A percentile compares a stretch with the other conserved stretches of the same genome.
Evolutionary conservation across 2,888 invertebrate genomes (phyloP).

Genomic region (Eristalis pertinax): DNA sequence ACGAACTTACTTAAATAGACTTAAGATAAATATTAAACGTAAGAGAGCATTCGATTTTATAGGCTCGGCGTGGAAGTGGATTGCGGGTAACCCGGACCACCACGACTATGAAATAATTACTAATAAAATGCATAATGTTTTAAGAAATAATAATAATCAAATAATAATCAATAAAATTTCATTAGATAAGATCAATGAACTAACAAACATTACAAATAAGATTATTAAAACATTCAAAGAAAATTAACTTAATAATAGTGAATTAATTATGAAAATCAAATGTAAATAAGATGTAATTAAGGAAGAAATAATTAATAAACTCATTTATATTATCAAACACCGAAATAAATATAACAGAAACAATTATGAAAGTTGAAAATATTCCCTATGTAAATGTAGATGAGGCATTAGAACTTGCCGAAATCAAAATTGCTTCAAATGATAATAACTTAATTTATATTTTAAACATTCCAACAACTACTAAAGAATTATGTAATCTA

Average conservation of each 20-base stretch:
- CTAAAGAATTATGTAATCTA: slow-evolving; percentile 54
- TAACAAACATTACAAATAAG: slow-evolving; percentile 12
- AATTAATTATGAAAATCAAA: too few species aligned
- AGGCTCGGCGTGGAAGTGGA: too few species aligned
- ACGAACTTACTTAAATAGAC: slow-evolving; percentile 11
- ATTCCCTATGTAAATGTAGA: slow-evolving; percentile 46
- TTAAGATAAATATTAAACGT: slow-evolving; percentile 11
- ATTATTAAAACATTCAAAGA: slow-evolving; percentile 5
- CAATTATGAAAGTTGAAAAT: slow-evolving; percentile 31
- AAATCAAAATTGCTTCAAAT: slow-evolving; percentile 69
- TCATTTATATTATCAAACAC: slow-evolving; percentile 62
- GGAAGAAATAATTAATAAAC: slow-evolving; percentile 64
- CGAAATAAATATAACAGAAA: slow-evolving; percentile 24
- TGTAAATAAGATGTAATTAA: slow-evolving; percentile 3
- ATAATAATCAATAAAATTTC: too few species aligned
- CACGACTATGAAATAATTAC: slow-evolving; percentile 58
- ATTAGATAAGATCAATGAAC: too few species aligned
- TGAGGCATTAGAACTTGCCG: slow-evolving; percentile 70
- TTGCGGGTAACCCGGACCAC: slow-evolving; percentile 55
- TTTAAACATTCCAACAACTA: slow-evolving; percentile 60
- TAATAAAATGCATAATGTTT: slow-evolving; percentile 51
- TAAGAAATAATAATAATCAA: too few species aligned
- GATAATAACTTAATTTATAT: slow-evolving; percentile 60
- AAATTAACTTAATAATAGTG: slow-evolving; percentile 28
- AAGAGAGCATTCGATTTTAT: slow-evolving; percentile 50